Evolutionary conservation across 1,140 invertebrate genomes (phyloP), one percentile per base, ranked within the genome.

Genomic region (Homarus americanus): DNA sequence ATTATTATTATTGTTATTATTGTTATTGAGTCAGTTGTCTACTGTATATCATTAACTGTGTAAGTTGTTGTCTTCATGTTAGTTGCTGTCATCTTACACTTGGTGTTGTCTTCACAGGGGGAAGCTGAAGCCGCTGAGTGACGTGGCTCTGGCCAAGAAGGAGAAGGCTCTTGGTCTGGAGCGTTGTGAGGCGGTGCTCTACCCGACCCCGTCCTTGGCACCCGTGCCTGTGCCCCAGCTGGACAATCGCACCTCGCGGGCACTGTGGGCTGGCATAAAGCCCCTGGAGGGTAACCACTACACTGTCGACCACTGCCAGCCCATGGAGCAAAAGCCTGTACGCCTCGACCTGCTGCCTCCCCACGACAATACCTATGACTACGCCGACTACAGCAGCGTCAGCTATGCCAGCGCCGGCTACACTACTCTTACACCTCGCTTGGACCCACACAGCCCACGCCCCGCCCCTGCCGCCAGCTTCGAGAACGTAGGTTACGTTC

Each of bases 261-360:
- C 97, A 28, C 95, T 97, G 38, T 98, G 97, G 97, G 97, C 97
- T 0, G 97, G 97, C 0, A 94, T 98, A 10, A 97, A 97, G 4
- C 97, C 97, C 0, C 95, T 97, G 28, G 97, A 92, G 76, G 92
- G 88, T 41, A 93, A 93, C 78, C 92, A 93, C 88, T 93, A 93
- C 85, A 93, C 93, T 17, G 92, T 93, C 34, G 92, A 92, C 73
- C 93, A 93, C 87, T 92, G 88, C 73, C 93, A 93, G 79, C 93
- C 93, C 24, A 84, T 93, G 87, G 88, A 91, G 28, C 93, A 93
- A 75, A 93, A 93, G 82, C 91, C 89, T 17, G 92, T 87, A 38
- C 91, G 92, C 24, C 78, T 93, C 20, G 91, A 93, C 41, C 75
- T 93, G n/a, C 85, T 93, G 20, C 92, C 91, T n/a, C 82, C 89